phyloP scores from a whole-genome alignment of 2,888 invertebrate genomes.

The Stictocephala bisonia region DNA sequence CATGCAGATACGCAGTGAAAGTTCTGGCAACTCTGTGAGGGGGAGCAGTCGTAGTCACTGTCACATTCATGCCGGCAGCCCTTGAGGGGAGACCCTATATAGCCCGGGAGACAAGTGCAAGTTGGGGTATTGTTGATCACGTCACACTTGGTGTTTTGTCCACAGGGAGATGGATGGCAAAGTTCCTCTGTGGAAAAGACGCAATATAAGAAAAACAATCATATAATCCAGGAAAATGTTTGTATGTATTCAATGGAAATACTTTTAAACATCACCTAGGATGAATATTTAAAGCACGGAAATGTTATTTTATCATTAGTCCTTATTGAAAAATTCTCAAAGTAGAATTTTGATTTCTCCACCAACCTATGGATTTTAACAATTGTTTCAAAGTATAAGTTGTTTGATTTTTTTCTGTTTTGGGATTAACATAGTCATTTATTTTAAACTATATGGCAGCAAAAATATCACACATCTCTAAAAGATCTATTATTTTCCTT shows the following conservation, averaged over 20 bases:
- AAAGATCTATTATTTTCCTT: too few relatives aligned
- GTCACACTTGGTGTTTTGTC: conserved; percentile 82
- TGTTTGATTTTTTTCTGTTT: too few relatives aligned
- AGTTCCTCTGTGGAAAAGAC: conserved; percentile 88
- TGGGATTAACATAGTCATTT: too few relatives aligned
- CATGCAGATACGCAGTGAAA: conserved; percentile 84
- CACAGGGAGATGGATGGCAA: conserved; percentile 86
- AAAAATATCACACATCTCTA: too few relatives aligned
- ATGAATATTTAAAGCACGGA: background rate
- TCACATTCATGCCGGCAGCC: conserved; percentile 90
- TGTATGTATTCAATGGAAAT: background rate
- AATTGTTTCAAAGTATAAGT: too few relatives aligned
- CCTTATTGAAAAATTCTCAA: too few relatives aligned
- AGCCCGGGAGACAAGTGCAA: conserved; percentile 82
- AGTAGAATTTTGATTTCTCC: too few relatives aligned
- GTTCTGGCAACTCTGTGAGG: conserved; percentile 76
- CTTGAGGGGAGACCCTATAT: conserved; percentile 77
- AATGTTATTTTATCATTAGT: too few relatives aligned
- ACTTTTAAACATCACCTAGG: background rate
- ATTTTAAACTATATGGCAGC: too few relatives aligned
- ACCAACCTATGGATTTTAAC: too few relatives aligned
- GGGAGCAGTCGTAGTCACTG: conserved; percentile 77
- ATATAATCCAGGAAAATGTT: background rate
- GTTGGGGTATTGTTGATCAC: conserved; percentile 80
- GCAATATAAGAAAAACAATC: conserved; percentile 55